These are phyloP conservation scores for Metellina segmentata DNA, from an alignment of 2,888 invertebrate genomes.

Conservation along the genomic window DNA sequence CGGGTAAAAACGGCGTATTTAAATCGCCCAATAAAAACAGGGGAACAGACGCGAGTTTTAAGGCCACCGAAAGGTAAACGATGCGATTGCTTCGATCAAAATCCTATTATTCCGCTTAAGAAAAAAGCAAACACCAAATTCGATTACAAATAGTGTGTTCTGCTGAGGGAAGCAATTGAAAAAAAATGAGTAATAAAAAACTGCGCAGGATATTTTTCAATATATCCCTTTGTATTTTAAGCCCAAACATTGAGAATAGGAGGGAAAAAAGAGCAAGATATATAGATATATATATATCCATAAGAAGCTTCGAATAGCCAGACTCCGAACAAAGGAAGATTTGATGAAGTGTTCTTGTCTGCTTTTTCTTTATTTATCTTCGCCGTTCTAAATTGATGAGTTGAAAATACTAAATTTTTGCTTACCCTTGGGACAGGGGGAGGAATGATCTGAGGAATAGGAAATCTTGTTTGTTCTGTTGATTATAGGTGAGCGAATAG, in stretches of 20 bases:
- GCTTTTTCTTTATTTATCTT: not conserved
- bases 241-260: not conserved
- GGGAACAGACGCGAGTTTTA: conserved; percentile 3
- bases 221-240: conserved; percentile 37
- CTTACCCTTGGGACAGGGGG: not conserved
- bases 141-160: conserved; percentile 45
- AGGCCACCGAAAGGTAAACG: conserved; percentile 22
- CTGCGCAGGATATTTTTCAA: conserved; percentile 50
- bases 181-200: conserved; percentile 13
- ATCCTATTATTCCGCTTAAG: conserved; percentile 55
- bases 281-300: not conserved
- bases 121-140: conserved; percentile 60
- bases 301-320: not conserved
- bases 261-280: not conserved
- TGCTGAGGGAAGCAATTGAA: conserved; percentile 28
- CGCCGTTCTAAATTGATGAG: conserved; percentile 54
- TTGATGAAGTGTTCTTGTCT: conserved; percentile 28
- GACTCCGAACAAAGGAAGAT: conserved; percentile 42
- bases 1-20: conserved; percentile 37
- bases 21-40: conserved; percentile 57
- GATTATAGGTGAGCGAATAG: not conserved
- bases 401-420: conserved; percentile 25
- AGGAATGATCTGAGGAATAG: not conserved
- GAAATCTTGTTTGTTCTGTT: conserved; percentile 8
- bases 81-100: conserved; percentile 64